Conservation (phyloP, 2,888 invertebrate species). For the Agrilus mali region DNA sequence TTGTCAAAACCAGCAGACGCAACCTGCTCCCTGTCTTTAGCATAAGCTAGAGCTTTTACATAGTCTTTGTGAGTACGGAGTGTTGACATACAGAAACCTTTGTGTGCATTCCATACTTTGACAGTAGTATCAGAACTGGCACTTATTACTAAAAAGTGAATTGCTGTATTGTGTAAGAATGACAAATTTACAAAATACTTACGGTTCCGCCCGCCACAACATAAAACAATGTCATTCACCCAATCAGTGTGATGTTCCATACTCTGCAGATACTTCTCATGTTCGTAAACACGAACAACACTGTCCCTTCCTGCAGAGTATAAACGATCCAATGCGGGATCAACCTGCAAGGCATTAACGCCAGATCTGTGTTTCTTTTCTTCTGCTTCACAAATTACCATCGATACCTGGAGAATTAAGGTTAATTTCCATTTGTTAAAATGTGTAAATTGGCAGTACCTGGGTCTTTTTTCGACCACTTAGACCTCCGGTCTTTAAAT, state of each 20-base stretch:
- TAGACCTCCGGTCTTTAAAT: constrained; percentile 29
- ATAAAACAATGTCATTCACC: constrained; percentile 98
- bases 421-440: background rate
- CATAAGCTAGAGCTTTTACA: constrained; percentile 95
- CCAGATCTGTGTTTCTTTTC: constrained; percentile 91
- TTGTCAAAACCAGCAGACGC: constrained; percentile 96
- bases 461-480: constrained; percentile 33
- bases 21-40: constrained; percentile 88
- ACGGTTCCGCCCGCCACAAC: constrained; percentile 93
- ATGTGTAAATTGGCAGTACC: constrained; percentile 17
- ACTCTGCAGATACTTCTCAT: constrained; percentile 79
- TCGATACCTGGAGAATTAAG: constrained; percentile 65
- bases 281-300: constrained; percentile 87
- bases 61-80: constrained; percentile 96
- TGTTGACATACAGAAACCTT: constrained; percentile 99
- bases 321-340: constrained; percentile 72
- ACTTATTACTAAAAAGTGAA: constrained; percentile 68
- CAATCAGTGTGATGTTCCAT: constrained; percentile 99
- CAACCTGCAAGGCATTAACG: constrained; percentile 90
- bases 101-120: constrained; percentile 99
- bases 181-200: constrained; percentile 25
- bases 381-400: constrained; percentile 93
- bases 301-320: constrained; percentile 97
- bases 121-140: constrained; percentile 99
- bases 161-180: background rate